These are phyloP conservation scores for Pseudomyrmex gracilis DNA, from an alignment of 1,140 invertebrate species.

Conservation along the genomic window DNA sequence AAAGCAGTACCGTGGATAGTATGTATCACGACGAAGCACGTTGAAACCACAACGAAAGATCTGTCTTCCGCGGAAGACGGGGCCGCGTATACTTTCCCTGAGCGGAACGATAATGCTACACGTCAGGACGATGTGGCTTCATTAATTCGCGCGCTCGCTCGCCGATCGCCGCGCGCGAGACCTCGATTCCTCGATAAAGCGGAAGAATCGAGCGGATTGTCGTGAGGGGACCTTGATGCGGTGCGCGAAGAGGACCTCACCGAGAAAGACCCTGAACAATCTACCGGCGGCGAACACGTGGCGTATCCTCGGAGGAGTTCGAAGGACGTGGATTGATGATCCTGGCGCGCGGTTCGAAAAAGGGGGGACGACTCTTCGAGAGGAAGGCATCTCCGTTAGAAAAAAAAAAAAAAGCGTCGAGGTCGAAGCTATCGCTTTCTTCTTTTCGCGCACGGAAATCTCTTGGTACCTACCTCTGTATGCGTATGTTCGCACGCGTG, in stretches of 20 bases:
- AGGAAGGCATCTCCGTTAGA: not conserved
- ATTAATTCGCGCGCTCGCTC: constrained; percentile 27
- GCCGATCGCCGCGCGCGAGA: constrained; percentile 35
- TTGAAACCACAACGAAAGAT: constrained; percentile 28
- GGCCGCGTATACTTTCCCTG: constrained; percentile 5
- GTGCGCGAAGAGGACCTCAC: constrained; percentile 29
- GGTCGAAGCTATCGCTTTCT: constrained; percentile 60
- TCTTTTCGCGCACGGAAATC: constrained; percentile 16
- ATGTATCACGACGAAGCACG: not conserved
- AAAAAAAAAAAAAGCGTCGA: constrained; percentile 17
- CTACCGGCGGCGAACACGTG: constrained; percentile 21
- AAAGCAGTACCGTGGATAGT: constrained; percentile 6
- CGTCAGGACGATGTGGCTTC: constrained; percentile 25
- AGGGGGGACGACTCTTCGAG: not conserved
- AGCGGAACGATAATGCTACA: constrained; percentile 22
- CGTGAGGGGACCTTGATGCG: constrained; percentile 18
- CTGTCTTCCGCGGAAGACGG: constrained; percentile 1
- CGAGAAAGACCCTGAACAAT: constrained; percentile 31
- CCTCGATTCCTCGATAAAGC: constrained; percentile 14
- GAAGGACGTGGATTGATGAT: constrained; percentile 75
- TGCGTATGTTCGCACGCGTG: not conserved
- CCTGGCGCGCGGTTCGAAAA: constrained; percentile 54
- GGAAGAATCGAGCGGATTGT: constrained; percentile 38
- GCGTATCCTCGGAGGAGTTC: constrained; percentile 58
- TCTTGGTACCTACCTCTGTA: not conserved